Percentiles rank a stretch among this genome's conserved stretches.
phyloP scores from a whole-genome alignment of 2,113 vertebrate genomes.

The Paratilapia polleni region DNA sequence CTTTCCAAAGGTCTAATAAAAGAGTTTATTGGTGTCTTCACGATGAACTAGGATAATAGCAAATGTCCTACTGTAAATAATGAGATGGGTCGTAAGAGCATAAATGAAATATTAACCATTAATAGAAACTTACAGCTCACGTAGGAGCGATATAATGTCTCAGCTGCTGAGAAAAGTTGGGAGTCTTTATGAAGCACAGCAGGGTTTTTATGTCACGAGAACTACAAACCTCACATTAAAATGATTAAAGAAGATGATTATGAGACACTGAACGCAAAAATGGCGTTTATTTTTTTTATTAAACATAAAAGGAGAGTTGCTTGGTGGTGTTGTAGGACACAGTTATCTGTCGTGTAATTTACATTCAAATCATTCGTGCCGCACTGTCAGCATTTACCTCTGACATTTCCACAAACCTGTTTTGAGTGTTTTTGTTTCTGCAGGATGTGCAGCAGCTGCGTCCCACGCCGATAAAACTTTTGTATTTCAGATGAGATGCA shows the following conservation, averaged over 20 bases:
- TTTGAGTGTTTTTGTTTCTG: neutral
- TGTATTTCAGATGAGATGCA: conserved; percentile 37
- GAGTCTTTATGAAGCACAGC: too few relatives aligned
- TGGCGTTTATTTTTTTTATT: neutral
- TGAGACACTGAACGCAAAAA: neutral
- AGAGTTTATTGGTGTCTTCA: neutral
- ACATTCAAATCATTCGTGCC: neutral
- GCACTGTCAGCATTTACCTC: neutral
- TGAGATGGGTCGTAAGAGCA: too few relatives aligned
- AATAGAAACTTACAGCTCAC: too few relatives aligned
- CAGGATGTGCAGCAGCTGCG: conserved; percentile 65
- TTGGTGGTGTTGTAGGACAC: neutral
- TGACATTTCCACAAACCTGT: conserved; percentile 13
- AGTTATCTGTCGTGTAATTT: neutral
- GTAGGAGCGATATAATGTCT: too few relatives aligned
- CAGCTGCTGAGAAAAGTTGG: too few relatives aligned
- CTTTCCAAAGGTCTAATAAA: too few relatives aligned
- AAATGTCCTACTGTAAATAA: neutral
- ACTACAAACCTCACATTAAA: neutral
- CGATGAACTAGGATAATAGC: neutral
- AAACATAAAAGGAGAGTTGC: neutral
- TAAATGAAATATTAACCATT: too few relatives aligned
- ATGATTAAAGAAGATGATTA: neutral
- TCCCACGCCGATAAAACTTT: conserved; percentile 41
- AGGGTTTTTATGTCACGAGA: neutral